Percentiles rank a stretch among this genome's conserved stretches.
Conservation (phyloP, 2,797 vertebrate genomes). For the Leptodactylus fallax region DNA sequence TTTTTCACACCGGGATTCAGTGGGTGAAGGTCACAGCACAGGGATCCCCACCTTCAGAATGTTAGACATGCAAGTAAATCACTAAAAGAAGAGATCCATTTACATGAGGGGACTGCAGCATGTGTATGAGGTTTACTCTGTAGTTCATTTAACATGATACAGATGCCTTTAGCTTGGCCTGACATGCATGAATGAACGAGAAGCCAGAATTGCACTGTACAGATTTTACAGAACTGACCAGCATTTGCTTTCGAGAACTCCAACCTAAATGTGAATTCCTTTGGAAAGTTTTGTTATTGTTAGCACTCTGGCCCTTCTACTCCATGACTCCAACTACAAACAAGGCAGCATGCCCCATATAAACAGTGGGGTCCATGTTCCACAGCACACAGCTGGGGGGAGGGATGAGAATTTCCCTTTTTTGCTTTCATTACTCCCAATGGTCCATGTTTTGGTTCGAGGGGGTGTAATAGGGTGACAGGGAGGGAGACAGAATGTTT, state of each 20-base stretch:
- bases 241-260: neutral
- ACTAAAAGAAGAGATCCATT: neutral
- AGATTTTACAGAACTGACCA: neutral
- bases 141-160: neutral
- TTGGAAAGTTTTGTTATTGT: conserved; percentile 35
- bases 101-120: too few species aligned
- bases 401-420: conserved; percentile 39
- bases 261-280: neutral
- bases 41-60: neutral
- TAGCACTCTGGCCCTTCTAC: conserved; percentile 27
- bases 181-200: neutral
- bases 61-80: too few species aligned
- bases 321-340: conserved; percentile 34
- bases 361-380: conserved; percentile 51
- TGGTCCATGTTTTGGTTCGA: neutral
- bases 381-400: conserved; percentile 42
- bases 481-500: conserved; percentile 21
- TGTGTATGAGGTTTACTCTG: neutral
- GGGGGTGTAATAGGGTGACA: neutral
- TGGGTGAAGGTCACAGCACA: neutral
- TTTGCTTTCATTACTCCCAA: neutral
- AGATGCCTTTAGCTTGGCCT: neutral
- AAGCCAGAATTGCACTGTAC: neutral
- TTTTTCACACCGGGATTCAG: too few species aligned
- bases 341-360: conserved; percentile 27